Percentiles rank a stretch among this genome's conserved stretches.
Conservation (phyloP, 2,797 vertebrate genomes). For the Tenualosa ilisha region DNA sequence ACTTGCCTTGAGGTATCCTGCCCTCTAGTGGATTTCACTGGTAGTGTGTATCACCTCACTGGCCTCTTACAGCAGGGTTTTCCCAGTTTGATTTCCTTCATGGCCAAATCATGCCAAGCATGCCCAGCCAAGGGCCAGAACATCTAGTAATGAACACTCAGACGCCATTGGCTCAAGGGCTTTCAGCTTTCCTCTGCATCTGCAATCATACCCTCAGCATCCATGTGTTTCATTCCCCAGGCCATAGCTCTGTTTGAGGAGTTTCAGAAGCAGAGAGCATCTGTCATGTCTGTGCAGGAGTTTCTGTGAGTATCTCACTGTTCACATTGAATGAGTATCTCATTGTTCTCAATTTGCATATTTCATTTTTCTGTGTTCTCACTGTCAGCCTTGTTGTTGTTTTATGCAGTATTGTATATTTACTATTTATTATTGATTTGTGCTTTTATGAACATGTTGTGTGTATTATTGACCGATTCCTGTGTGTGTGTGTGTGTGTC, state of each 20-base stretch:
- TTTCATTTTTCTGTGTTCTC: background rate
- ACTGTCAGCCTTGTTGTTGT: background rate
- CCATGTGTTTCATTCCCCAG: constrained; percentile 54
- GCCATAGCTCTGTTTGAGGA: constrained; percentile 71
- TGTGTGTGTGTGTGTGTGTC: background rate
- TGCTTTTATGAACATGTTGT: background rate
- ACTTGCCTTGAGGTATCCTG: background rate
- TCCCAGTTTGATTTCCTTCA: no score
- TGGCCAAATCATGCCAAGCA: no score
- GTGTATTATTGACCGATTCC: no score
- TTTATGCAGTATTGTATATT: no score
- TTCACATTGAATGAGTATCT: constrained; percentile 55
- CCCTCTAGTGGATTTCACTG: background rate
- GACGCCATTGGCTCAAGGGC: no score
- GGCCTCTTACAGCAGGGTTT: background rate
- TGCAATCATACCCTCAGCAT: background rate
- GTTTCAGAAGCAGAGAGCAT: constrained; percentile 42
- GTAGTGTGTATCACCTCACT: background rate
- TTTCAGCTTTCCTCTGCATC: background rate
- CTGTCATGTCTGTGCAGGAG: constrained; percentile 46
- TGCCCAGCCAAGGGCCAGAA: no score
- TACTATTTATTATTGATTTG: background rate
- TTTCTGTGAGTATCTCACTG: constrained; percentile 65
- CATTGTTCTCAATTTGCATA: background rate
- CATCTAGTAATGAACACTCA: no score